Evolutionary conservation across 2,888 invertebrate species (phyloP).

Genomic region (Herminia tarsipennalis): DNA sequence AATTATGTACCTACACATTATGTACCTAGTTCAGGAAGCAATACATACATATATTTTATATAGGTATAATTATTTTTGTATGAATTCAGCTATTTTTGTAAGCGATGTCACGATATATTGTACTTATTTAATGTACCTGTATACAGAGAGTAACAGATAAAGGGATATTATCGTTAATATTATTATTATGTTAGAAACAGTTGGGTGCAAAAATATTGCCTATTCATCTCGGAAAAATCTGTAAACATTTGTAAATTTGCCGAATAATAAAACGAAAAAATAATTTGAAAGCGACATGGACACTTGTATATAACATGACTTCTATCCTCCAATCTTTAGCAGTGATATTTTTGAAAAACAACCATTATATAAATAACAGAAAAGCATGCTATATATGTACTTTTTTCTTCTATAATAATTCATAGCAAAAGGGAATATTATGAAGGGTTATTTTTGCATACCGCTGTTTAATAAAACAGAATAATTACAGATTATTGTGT

Average conservation of each 20-base stretch:
- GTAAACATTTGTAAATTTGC: too few relatives aligned
- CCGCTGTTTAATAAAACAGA: conserved; percentile 16
- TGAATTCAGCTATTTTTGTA: conserved; percentile 40
- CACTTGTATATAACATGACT: too few relatives aligned
- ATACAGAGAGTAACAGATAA: conserved; percentile 37
- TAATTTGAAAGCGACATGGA: too few relatives aligned
- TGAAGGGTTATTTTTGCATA: conserved; percentile 12
- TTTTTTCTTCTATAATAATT: too few relatives aligned
- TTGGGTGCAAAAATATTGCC: not conserved
- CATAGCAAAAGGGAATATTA: not conserved
- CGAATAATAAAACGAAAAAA: too few relatives aligned
- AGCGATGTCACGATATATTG: conserved; percentile 34
- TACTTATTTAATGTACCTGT: conserved; percentile 56
- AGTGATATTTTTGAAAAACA: too few relatives aligned
- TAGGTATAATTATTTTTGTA: conserved; percentile 39
- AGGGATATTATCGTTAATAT: conserved; percentile 14
- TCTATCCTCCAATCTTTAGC: too few relatives aligned
- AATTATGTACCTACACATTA: not conserved
- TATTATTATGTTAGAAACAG: not conserved
- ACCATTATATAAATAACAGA: too few relatives aligned
- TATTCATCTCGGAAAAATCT: too few relatives aligned
- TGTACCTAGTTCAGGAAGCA: too few relatives aligned
- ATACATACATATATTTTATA: conserved; percentile 16
- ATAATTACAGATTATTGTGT: too few relatives aligned
- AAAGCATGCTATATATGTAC: too few relatives aligned